These are phyloP conservation scores for Zeus faber DNA, from an alignment of 2,113 vertebrate species.

Conservation along the genomic window DNA sequence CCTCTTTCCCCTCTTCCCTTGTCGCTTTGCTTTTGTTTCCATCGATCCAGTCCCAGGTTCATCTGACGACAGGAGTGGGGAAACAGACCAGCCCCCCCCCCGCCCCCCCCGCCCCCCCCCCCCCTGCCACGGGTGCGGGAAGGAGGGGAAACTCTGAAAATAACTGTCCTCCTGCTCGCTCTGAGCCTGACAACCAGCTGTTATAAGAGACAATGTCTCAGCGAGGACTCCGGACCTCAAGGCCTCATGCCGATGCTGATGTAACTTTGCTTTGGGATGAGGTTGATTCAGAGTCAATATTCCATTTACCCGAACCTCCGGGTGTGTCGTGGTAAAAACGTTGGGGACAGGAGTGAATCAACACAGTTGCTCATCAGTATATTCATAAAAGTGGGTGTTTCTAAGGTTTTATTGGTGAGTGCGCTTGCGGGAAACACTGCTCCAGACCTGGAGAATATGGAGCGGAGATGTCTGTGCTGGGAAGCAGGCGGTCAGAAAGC, in stretches of 20 bases:
- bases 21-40: conserved; percentile 7
- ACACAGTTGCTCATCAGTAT: conserved; percentile 1
- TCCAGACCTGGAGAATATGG: conserved; percentile 41
- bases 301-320: too few relatives aligned
- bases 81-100: too few relatives aligned
- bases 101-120: conserved; percentile 15
- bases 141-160: conserved; percentile 9
- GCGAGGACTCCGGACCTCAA: conserved; percentile 4
- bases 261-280: not conserved
- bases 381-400: conserved; percentile 13
- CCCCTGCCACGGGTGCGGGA: not conserved
- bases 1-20: conserved; percentile 12
- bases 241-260: not conserved
- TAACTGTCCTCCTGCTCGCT: conserved; percentile 16
- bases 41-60: not conserved
- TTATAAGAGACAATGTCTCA: not conserved
- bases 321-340: too few relatives aligned
- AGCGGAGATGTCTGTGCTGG: conserved; percentile 52
- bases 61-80: conserved; percentile 32
- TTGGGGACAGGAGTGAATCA: too few relatives aligned
- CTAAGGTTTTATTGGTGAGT: not conserved
- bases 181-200: not conserved
- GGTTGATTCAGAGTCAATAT: too few relatives aligned
- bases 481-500: conserved; percentile 34
- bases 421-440: conserved; percentile 37